A percentile compares a stretch with the other conserved stretches of the same genome.
phyloP scores from a whole-genome alignment of 2,888 invertebrate species.

The Noctua comes region DNA sequence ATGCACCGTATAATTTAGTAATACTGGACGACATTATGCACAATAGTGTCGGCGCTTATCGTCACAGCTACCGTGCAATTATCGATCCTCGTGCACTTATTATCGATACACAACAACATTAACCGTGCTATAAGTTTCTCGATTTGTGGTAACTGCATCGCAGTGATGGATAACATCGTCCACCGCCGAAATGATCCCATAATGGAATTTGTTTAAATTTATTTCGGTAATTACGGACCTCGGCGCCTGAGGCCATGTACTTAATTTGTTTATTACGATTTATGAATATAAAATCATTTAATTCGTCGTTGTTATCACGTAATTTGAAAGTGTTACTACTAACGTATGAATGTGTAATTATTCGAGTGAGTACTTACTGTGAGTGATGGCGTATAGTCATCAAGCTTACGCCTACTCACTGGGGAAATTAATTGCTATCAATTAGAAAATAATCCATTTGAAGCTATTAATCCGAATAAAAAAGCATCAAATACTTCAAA shows the following conservation, averaged over 20 bases:
- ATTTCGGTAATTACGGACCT: slow-evolving; percentile 77
- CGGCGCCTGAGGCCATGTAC: slow-evolving; percentile 65
- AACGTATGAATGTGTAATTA: slow-evolving; percentile 65
- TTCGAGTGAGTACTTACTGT: slow-evolving; percentile 47
- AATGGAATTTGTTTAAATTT: slow-evolving; percentile 82
- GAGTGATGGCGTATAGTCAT: slow-evolving; percentile 54
- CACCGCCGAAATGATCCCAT: slow-evolving; percentile 68
- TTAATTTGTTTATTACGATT: slow-evolving; percentile 80
- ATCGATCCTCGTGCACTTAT: slow-evolving; percentile 79
- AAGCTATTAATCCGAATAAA: slow-evolving; percentile 26
- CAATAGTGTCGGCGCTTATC: slow-evolving; percentile 86
- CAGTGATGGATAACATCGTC: slow-evolving; percentile 82
- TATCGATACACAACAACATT: slow-evolving; percentile 79
- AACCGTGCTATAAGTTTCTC: slow-evolving; percentile 76
- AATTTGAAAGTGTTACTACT: slow-evolving; percentile 69
- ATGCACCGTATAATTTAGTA: slow-evolving; percentile 84
- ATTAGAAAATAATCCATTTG: slow-evolving; percentile 55
- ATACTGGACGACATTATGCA: slow-evolving; percentile 86
- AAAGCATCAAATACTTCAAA: slow-evolving; percentile 2
- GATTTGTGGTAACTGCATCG: slow-evolving; percentile 83
- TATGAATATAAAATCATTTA: slow-evolving; percentile 77
- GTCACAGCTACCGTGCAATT: slow-evolving; percentile 84
- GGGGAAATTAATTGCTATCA: slow-evolving; percentile 44
- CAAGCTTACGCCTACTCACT: slow-evolving; percentile 52
- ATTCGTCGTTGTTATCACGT: slow-evolving; percentile 74